A percentile compares a stretch with the other conserved stretches of the same genome.
These are phyloP conservation scores for Poecilia gillii DNA, from an alignment of 2,797 vertebrate species.

Conservation along the genomic window DNA sequence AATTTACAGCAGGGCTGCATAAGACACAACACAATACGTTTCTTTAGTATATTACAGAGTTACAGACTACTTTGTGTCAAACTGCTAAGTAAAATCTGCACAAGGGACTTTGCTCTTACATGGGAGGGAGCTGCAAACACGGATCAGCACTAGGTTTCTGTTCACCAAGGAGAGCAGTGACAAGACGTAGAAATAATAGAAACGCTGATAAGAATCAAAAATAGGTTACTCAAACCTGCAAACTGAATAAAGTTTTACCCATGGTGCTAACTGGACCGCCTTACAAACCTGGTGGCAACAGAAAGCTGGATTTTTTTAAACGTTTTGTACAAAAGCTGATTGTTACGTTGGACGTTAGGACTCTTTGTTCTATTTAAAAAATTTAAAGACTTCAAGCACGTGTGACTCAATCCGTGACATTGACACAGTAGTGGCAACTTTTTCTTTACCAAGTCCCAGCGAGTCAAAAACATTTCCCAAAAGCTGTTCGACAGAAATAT, in stretches of 20 bases:
- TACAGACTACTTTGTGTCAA: neutral
- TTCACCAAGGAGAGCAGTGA: constrained; percentile 44
- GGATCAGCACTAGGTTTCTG: constrained; percentile 12
- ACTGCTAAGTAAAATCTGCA: constrained; percentile 5
- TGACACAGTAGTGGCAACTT: neutral
- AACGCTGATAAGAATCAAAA: constrained; percentile 43
- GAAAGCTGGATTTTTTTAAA: neutral
- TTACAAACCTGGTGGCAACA: neutral
- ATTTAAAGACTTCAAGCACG: neutral
- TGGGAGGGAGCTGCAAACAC: constrained; percentile 10
- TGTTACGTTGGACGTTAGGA: neutral
- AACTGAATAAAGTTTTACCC: neutral
- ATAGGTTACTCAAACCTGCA: constrained; percentile 44
- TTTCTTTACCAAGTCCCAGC: neutral
- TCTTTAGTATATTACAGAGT: neutral
- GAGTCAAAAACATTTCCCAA: neutral
- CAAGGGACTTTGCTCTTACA: constrained; percentile 1
- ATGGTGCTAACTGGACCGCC: neutral
- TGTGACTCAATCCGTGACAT: neutral
- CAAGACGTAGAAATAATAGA: constrained; percentile 23
- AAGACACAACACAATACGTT: neutral
- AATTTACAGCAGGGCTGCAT: neutral
- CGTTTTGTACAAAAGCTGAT: neutral
- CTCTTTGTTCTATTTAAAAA: neutral
- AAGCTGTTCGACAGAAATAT: neutral